Conservation (phyloP, 2,113 vertebrate genomes). For the Psammodynastes pulverulentus region DNA sequence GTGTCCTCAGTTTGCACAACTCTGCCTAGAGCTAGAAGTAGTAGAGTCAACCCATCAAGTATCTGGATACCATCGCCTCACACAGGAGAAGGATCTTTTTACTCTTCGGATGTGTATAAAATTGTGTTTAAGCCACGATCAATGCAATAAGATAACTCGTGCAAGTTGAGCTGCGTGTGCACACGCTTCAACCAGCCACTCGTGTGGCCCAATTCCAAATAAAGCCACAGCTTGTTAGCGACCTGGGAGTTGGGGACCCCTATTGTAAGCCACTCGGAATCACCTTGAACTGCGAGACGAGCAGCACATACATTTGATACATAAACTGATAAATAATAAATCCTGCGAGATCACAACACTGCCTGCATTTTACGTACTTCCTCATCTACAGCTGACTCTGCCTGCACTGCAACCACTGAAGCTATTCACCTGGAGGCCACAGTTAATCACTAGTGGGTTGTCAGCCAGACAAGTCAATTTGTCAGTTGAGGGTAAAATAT, state of each 20-base stretch:
- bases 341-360: neutral
- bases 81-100: constrained; percentile 50
- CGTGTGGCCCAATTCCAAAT: too few relatives aligned
- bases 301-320: neutral
- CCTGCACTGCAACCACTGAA: neutral
- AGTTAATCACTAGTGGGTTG: constrained; percentile 15
- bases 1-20: too few relatives aligned
- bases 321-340: neutral
- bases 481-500: constrained; percentile 1
- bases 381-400: neutral
- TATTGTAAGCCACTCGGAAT: neutral
- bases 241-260: too few relatives aligned
- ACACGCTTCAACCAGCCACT: too few relatives aligned
- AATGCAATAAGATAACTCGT: constrained; percentile 29
- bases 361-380: neutral
- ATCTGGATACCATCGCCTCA: too few relatives aligned
- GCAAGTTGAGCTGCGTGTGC: too few relatives aligned
- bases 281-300: neutral
- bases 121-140: constrained; percentile 41
- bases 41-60: too few relatives aligned
- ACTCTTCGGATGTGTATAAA: constrained; percentile 39
- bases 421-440: neutral
- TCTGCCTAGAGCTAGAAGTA: too few relatives aligned
- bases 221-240: too few relatives aligned
- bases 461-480: constrained; percentile 34